Base-by-base conservation (phyloP, 2,113 vertebrate species). In the Chaetura pelagica region DNA sequence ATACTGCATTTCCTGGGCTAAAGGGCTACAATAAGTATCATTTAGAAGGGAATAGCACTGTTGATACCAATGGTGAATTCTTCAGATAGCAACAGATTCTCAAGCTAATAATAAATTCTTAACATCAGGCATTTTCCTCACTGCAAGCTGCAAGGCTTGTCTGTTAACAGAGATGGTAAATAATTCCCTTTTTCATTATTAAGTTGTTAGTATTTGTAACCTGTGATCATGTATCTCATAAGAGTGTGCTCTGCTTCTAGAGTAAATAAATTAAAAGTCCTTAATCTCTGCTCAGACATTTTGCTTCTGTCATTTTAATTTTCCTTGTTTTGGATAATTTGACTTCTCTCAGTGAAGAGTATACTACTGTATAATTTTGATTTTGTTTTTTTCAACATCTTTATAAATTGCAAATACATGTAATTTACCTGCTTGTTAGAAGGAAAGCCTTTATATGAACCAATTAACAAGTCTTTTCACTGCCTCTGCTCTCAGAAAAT, bases 141-240 rank as follows among this genome's bases (percentile, higher is more conserved):
- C 15, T 91, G 44, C 48, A 48, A 42, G 15, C 16, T 87, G 17
- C 40, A 74, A 30, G 48, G 20, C 7, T 38, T n/a, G 22, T 40
- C 32, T 84, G 15, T 54, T 84, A 84, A 40, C 35, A 49, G 40
- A 52, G 8, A 14, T 29, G 35, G 54, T 57, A 68, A 89, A 57
- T 79, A 86, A 87, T 96, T 95, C 83, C 21, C 22, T 79, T 94
- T 87, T 76, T 72, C 20, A 32, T 44, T 93, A 62, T 73, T 92
- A 51, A 51, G 48, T 74, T 69, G 26, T 27, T 91, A 74, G 51
- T 91, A 88, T 93, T 93, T 95, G 49, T 94, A 93, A 40, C 44
- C 23, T 66, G 13, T 67, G 51, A 90, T 86, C 40, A 63, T 38
- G n/a, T 58, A 46, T 42, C 72, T 96, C 30, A 54, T 6, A 44